Percentiles rank a stretch among this genome's conserved stretches.
phyloP scores from a whole-genome alignment of 53 echinoderm and acorn worm genomes.

The Antedon mediterranea region DNA sequence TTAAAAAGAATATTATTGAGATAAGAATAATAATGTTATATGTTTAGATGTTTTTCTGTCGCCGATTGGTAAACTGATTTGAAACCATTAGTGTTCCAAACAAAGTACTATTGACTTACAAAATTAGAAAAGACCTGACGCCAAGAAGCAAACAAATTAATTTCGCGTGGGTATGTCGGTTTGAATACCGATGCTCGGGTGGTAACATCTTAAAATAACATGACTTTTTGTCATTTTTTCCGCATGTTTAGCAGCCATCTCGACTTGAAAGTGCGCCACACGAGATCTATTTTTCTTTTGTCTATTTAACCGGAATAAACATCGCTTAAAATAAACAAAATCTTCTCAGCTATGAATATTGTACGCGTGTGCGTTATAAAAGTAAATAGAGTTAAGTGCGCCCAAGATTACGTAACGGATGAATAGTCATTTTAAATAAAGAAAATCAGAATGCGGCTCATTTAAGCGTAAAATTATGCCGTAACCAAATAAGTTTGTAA shows the following conservation, averaged over 20 bases:
- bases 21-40: too few species aligned
- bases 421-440: background rate
- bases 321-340: background rate
- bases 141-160: background rate
- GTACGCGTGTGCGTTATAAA: background rate
- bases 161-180: background rate
- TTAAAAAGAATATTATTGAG: too few species aligned
- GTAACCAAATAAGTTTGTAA: background rate
- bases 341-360: background rate
- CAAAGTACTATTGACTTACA: background rate
- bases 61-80: background rate
- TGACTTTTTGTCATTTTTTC: background rate
- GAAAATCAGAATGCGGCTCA: background rate
- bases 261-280: background rate
- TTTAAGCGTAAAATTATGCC: background rate
- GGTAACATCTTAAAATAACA: background rate
- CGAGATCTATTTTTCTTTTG: background rate
- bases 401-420: background rate
- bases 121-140: background rate
- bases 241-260: background rate
- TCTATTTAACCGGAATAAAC: background rate
- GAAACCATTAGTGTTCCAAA: background rate
- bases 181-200: background rate
- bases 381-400: background rate
- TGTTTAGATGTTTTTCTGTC: too few species aligned